Percentiles rank a stretch among this genome's conserved stretches.
These are phyloP conservation scores for Crypturellus undulatus DNA, from an alignment of 2,113 vertebrate genomes.

Conservation along the genomic window DNA sequence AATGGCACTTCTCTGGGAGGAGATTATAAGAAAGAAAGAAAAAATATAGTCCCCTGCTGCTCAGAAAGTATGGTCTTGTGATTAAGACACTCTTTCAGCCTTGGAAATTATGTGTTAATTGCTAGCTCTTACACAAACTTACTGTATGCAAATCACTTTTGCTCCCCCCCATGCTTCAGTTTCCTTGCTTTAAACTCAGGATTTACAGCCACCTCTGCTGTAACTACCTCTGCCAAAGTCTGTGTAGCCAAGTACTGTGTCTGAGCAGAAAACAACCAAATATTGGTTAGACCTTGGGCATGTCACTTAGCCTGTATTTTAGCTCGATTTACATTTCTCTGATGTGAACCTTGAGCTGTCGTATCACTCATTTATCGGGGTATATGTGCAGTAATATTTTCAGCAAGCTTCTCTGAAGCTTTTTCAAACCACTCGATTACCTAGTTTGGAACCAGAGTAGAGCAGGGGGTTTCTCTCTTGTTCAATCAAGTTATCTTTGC, in stretches of 20 bases:
- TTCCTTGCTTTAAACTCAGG: not conserved
- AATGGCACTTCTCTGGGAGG: not conserved
- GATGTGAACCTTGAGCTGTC: not conserved
- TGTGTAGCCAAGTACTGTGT: not conserved
- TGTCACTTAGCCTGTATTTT: slow-evolving; percentile 18
- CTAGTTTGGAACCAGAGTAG: not conserved
- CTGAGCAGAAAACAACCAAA: not conserved
- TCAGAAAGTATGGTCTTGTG: not conserved
- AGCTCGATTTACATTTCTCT: slow-evolving; percentile 18
- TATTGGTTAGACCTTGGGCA: not conserved
- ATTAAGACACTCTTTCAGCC: not conserved
- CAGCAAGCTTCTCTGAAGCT: not conserved
- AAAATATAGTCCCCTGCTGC: not conserved
- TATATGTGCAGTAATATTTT: slow-evolving; percentile 5
- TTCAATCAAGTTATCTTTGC: slow-evolving; percentile 31
- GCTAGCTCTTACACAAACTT: not conserved
- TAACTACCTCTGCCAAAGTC: not conserved
- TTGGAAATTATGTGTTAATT: not conserved
- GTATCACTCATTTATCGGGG: not conserved
- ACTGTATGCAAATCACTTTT: not conserved
- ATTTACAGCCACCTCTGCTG: not conserved
- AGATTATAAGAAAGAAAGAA: not conserved
- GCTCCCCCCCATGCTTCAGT: not conserved
- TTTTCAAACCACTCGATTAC: slow-evolving; percentile 53
- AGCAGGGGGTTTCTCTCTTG: not conserved